Evolutionary conservation across 2,888 invertebrate species (phyloP), one percentile per base, ranked within the genome.

Genomic region (Oligia fasciuncula): DNA sequence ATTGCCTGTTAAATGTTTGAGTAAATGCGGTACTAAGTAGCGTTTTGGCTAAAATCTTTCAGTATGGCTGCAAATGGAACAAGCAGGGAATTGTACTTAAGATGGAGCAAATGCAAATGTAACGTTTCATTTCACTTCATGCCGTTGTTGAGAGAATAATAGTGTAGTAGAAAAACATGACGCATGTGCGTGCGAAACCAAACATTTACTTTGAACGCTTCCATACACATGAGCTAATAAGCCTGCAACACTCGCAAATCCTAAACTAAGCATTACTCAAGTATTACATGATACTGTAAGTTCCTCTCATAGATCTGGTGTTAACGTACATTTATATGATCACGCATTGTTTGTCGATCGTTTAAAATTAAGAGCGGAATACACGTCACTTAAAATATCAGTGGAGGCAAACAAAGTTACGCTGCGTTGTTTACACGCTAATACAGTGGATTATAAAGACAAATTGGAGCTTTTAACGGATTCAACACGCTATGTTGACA

Each of bases 271-370:
- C 77, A 86, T 69, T 43, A 43, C 73, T 77, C 68, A 79, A 80
- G 77, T 70, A 76, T 71, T 73, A 68, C 57, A 60, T 17, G 63
- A 68, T 76, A 70, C 67, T 73, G 49, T 80, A 69, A 76, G 84
- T 68, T 79, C 17, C 68, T 67, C 62, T 11, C 71, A 77, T 72
- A 78, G 68, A 81, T 83, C 77, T 79, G 35, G 62, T 83, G 43
- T 46, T 82, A 86, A 81, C 79, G 87, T 76, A 91, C 87, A 88
- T n/a, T n/a, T 85, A 86, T 87, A 88, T 85, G 87, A 93, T 92
- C 94, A 94, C 93, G 94, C 93, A 91, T 89, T 94, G 94, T 94
- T 95, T 94, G 90, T 91, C 69, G 84, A 92, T 77, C 83, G 84
- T 89, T 87, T 85, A 83, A 86, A 88, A 89, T 89, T 87, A 88